Percentiles rank a stretch among this genome's conserved stretches.
phyloP scores from a whole-genome alignment of 2,113 vertebrate genomes.

The Macaca nemestrina region DNA sequence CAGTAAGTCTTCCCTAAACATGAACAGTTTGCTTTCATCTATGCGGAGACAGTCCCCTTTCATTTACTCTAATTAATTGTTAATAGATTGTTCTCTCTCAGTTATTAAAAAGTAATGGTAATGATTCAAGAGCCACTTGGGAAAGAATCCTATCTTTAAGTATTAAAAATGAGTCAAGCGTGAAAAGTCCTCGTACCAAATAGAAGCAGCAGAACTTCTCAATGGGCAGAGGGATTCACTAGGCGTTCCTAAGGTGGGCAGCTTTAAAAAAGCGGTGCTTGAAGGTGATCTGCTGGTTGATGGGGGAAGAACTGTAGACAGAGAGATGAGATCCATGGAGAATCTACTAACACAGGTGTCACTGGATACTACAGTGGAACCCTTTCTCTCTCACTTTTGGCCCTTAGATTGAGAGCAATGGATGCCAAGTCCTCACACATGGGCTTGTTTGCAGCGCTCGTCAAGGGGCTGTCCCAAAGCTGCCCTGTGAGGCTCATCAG shows the following conservation, averaged over 20 bases:
- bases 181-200: background rate
- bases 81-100: constrained; percentile 66
- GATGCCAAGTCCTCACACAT: background rate
- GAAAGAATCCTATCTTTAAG: constrained; percentile 51
- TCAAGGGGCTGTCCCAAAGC: background rate
- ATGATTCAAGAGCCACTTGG: constrained; percentile 68
- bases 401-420: background rate
- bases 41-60: constrained; percentile 61
- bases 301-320: background rate
- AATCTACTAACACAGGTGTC: background rate
- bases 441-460: background rate
- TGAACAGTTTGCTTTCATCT: constrained; percentile 61
- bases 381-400: background rate
- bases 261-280: background rate
- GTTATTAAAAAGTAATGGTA: constrained; percentile 72
- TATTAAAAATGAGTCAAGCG: constrained; percentile 20
- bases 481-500: background rate
- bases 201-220: background rate
- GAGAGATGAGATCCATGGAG: background rate
- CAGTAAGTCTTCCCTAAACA: constrained; percentile 58
- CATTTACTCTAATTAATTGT: constrained; percentile 77
- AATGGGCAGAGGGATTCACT: background rate
- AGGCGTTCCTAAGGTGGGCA: background rate
- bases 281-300: no score
- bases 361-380: background rate